Conservation (phyloP, 2,113 vertebrate species). For the Stegastes partitus region DNA sequence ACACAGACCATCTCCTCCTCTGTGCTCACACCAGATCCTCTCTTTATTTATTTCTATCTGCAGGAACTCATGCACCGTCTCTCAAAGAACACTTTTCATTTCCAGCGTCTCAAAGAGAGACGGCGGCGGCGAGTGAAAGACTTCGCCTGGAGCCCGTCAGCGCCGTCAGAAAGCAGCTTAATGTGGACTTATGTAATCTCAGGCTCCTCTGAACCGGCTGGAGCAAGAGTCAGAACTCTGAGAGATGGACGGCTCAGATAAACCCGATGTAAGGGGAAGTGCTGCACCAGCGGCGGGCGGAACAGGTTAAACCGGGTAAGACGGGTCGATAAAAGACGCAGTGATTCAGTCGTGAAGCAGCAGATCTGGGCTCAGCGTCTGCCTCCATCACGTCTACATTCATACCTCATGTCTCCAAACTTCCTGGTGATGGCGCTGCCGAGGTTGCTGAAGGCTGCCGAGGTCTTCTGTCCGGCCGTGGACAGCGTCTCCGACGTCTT, state of each 20-base stretch:
- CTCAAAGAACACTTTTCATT: neutral
- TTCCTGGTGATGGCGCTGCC: slow-evolving; percentile 94
- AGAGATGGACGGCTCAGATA: slow-evolving; percentile 11
- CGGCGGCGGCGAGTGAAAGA: slow-evolving; percentile 19
- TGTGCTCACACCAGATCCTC: slow-evolving; percentile 7
- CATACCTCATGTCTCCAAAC: slow-evolving; percentile 97
- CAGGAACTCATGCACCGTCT: neutral
- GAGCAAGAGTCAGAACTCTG: slow-evolving; percentile 44
- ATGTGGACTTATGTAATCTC: slow-evolving; percentile 70
- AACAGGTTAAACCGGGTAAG: neutral
- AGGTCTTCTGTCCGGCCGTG: slow-evolving; percentile 94
- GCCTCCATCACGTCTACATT: neutral
- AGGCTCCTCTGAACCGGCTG: slow-evolving; percentile 45
- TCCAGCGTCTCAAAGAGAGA: slow-evolving; percentile 1
- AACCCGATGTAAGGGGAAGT: neutral
- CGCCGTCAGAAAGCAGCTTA: slow-evolving; percentile 78
- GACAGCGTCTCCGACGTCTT: slow-evolving; percentile 95
- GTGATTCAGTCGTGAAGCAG: neutral
- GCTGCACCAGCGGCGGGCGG: too few species aligned
- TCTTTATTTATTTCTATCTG: slow-evolving; percentile 17
- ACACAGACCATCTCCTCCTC: neutral
- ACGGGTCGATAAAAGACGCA: neutral
- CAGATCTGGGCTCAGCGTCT: neutral
- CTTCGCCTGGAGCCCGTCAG: slow-evolving; percentile 48
- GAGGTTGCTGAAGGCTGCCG: slow-evolving; percentile 93